Percentiles rank a stretch among this genome's conserved stretches.
These are phyloP conservation scores for Brachionus angularis DNA, from an alignment of 1,140 invertebrate species.

Conservation along the genomic window DNA sequence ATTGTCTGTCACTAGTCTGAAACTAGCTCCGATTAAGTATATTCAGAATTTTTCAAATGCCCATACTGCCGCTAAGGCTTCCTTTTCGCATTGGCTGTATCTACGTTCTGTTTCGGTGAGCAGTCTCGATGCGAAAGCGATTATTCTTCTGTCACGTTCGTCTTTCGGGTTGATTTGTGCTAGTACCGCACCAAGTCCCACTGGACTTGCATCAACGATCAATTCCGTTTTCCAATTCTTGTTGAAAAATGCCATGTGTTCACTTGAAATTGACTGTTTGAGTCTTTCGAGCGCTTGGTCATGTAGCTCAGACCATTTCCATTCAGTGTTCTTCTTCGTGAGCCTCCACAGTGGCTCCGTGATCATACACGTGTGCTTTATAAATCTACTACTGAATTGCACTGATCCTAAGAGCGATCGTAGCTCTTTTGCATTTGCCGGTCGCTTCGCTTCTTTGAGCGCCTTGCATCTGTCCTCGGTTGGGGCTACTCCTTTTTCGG, in stretches of 20 bases:
- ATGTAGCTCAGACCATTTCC: constrained; percentile 45
- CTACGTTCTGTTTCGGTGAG: background rate
- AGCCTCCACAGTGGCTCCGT: constrained; percentile 47
- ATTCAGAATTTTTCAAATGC: constrained; percentile 13
- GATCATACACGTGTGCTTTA: background rate
- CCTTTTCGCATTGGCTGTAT: background rate
- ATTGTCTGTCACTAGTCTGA: constrained; percentile 12
- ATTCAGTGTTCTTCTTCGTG: constrained; percentile 46
- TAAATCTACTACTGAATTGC: background rate
- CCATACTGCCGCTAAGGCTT: constrained; percentile 1
- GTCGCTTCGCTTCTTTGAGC: constrained; percentile 37
- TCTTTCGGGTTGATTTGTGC: constrained; percentile 48
- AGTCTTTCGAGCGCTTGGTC: constrained; percentile 28
- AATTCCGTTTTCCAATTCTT: constrained; percentile 2
- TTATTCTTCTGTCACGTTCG: constrained; percentile 45
- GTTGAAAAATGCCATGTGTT: constrained; percentile 10
- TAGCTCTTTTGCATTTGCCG: constrained; percentile 40
- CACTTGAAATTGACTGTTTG: background rate
- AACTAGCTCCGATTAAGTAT: constrained; percentile 1
- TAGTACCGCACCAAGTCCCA: constrained; percentile 59
- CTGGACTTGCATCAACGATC: constrained; percentile 47
- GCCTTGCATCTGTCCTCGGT: constrained; percentile 44
- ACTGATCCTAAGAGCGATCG: constrained; percentile 26
- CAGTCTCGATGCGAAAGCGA: background rate
- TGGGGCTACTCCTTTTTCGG: constrained; percentile 42